Percentiles rank a stretch among this genome's conserved stretches.
Conservation (phyloP, 2,888 invertebrate genomes). For the Platycnemis pennipes region DNA sequence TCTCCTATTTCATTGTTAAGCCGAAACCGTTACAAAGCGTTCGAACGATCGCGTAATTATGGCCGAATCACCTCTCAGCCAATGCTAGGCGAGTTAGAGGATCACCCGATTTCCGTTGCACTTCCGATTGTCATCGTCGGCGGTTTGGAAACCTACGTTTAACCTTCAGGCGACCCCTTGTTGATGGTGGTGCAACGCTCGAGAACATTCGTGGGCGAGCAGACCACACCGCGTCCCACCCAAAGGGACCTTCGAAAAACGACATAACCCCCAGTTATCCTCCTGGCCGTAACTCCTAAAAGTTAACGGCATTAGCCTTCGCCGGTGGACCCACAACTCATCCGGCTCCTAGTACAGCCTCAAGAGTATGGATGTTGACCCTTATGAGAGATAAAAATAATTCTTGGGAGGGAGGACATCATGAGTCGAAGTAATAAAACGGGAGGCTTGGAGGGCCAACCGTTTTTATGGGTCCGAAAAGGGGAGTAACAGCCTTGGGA, state of each 20-base stretch:
- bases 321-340: not conserved
- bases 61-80: not conserved
- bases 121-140: not conserved
- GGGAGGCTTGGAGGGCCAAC: not conserved
- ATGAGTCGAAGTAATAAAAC: not conserved
- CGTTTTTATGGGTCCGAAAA: not conserved
- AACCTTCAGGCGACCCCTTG: not conserved
- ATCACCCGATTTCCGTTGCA: constrained; percentile 11
- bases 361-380: not conserved
- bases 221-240: fast-evolving
- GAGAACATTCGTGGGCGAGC: not conserved
- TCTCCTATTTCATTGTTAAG: not conserved
- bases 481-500: not conserved
- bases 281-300: not conserved
- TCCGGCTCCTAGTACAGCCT: not conserved
- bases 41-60: not conserved
- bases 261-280: not conserved
- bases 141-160: not conserved
- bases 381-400: not conserved
- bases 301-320: not conserved
- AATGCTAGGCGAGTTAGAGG: not conserved
- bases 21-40: not conserved
- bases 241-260: not conserved
- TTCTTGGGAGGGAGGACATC: not conserved
- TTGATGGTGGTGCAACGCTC: not conserved